These are phyloP conservation scores for Marcusenius ussheri DNA, from an alignment of 2,113 vertebrate species.

Conservation along the genomic window DNA sequence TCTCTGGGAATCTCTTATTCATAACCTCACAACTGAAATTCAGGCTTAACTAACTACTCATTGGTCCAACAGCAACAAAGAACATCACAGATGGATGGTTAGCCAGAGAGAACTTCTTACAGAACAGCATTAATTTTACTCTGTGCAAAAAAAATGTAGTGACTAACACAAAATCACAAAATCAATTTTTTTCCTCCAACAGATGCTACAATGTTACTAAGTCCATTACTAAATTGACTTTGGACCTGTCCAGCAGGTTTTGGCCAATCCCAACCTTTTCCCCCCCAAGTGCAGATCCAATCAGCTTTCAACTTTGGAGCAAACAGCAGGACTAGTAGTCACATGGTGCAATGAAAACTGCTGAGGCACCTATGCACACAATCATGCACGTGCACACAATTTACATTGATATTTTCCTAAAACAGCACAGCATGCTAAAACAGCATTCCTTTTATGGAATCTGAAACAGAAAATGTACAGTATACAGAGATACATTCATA, in stretches of 20 bases:
- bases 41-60: neutral
- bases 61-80: neutral
- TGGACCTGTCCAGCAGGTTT: neutral
- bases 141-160: neutral
- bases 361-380: neutral
- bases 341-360: neutral
- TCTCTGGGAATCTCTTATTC: neutral
- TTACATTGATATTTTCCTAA: neutral
- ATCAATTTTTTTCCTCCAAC: neutral
- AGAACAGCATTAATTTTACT: neutral
- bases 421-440: neutral
- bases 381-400: neutral
- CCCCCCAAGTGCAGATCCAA: neutral
- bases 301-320: neutral
- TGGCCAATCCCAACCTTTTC: neutral
- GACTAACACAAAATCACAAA: neutral
- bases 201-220: neutral
- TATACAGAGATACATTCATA: neutral
- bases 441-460: neutral
- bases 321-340: neutral
- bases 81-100: neutral
- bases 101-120: neutral
- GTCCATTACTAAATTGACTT: neutral
- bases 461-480: neutral
- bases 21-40: neutral